phyloP scores from a whole-genome alignment of 2,888 invertebrate genomes.

The Cetonia aurata region DNA sequence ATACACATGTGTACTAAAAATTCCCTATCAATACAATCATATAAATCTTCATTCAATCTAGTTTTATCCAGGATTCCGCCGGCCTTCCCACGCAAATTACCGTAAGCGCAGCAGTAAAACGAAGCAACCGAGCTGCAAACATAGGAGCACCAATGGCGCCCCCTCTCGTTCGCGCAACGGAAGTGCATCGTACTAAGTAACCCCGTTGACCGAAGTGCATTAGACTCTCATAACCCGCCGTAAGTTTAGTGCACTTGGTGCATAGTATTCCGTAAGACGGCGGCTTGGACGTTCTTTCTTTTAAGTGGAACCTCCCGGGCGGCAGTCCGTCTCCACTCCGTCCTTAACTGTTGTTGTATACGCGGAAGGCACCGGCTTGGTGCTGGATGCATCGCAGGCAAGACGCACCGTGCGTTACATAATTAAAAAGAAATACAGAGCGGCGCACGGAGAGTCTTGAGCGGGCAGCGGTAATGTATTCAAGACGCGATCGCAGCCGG shows the following conservation, averaged over 20 bases:
- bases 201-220: slow-evolving; percentile 48
- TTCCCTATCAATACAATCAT: neutral
- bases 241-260: slow-evolving; percentile 45
- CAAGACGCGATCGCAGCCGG: slow-evolving; percentile 31
- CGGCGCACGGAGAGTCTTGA: neutral
- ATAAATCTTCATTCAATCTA: slow-evolving; percentile 41
- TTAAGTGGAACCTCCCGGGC: slow-evolving; percentile 14
- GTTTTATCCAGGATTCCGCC: slow-evolving; percentile 1
- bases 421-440: slow-evolving; percentile 31
- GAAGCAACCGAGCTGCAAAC: slow-evolving; percentile 20
- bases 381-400: neutral
- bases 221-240: slow-evolving; percentile 47
- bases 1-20: neutral
- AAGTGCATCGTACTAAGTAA: slow-evolving; percentile 52
- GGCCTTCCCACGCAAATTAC: slow-evolving; percentile 52
- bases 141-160: slow-evolving; percentile 7
- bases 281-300: neutral
- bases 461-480: slow-evolving; percentile 25
- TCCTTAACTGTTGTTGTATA: slow-evolving; percentile 14
- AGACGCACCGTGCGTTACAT: slow-evolving; percentile 23
- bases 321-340: slow-evolving; percentile 1
- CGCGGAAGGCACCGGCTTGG: neutral
- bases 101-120: slow-evolving; percentile 44
- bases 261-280: slow-evolving; percentile 4
- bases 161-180: slow-evolving; percentile 38